These are phyloP conservation scores for Cyrtorhinus lividipennis DNA, from an alignment of 1,140 invertebrate genomes.

Conservation along the genomic window DNA sequence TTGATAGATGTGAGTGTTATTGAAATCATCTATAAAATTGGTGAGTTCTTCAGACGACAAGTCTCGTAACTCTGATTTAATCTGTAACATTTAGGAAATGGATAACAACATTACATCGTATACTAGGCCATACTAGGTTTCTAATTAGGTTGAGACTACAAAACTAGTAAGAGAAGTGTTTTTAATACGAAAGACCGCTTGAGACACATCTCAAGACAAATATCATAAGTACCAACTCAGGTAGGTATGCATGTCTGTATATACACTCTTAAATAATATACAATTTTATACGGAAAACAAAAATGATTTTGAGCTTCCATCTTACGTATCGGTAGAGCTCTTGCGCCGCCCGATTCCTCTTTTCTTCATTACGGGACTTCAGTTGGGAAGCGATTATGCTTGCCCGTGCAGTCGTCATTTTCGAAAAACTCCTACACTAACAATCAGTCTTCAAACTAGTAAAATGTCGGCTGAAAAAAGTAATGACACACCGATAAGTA, in stretches of 20 bases:
- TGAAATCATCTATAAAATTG: conserved; percentile 85
- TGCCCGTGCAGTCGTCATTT: neutral
- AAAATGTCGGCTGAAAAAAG: too few relatives aligned
- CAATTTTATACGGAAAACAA: neutral
- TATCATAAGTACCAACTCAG: too few relatives aligned
- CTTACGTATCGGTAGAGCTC: neutral
- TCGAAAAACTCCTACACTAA: too few relatives aligned
- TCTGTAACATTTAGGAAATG: conserved; percentile 26
- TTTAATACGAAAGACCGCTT: too few relatives aligned
- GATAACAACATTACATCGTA: too few relatives aligned
- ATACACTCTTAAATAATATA: neutral
- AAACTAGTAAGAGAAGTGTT: too few relatives aligned
- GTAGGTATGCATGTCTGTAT: too few relatives aligned
- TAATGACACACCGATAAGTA: too few relatives aligned
- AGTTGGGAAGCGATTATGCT: neutral
- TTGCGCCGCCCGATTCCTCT: neutral
- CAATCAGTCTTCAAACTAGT: too few relatives aligned
- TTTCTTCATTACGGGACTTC: neutral
- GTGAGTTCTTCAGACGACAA: conserved; percentile 81
- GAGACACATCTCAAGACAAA: too few relatives aligned
- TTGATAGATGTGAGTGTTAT: conserved; percentile 79
- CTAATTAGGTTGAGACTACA: too few relatives aligned
- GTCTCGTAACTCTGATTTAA: conserved; percentile 77
- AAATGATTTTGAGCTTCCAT: neutral
- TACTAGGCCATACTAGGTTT: too few relatives aligned